phyloP scores from a whole-genome alignment of 2,113 vertebrate genomes.

The Rynchops niger region DNA sequence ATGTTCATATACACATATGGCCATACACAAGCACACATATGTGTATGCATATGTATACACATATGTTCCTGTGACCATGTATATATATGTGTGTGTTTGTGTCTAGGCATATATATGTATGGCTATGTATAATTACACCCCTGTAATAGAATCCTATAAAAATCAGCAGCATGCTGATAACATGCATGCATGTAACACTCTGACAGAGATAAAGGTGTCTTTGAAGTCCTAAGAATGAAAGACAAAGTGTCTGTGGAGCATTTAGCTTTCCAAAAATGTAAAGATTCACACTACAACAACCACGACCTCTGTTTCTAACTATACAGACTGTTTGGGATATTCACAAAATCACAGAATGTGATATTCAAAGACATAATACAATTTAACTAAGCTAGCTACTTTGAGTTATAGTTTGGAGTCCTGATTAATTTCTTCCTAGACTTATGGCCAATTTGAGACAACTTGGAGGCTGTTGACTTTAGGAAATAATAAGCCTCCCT shows the following conservation, averaged over 20 bases:
- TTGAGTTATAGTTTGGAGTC: not conserved
- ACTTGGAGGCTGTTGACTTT: not conserved
- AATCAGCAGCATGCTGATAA: not conserved
- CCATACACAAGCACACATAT: not conserved
- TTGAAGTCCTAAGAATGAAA: conserved; percentile 41
- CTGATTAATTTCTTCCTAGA: conserved; percentile 52
- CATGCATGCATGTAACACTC: not conserved
- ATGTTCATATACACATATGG: not conserved
- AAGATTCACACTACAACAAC: not conserved
- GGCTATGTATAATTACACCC: not conserved
- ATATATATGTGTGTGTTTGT: not conserved
- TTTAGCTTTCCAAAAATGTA: not conserved
- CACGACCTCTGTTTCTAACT: not conserved
- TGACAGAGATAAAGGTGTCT: conserved; percentile 40
- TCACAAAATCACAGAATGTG: not conserved
- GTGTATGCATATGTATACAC: too few species aligned
- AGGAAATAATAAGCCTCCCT: not conserved
- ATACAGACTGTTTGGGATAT: not conserved
- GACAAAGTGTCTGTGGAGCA: not conserved
- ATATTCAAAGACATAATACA: not conserved
- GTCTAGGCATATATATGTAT: too few species aligned
- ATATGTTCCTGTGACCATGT: not conserved
- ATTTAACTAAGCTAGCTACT: not conserved
- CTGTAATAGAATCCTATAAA: conserved; percentile 32
- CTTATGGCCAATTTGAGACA: not conserved